Evolutionary conservation across 1,140 invertebrate genomes (phyloP).

Genomic region (Oedothorax gibbosus): DNA sequence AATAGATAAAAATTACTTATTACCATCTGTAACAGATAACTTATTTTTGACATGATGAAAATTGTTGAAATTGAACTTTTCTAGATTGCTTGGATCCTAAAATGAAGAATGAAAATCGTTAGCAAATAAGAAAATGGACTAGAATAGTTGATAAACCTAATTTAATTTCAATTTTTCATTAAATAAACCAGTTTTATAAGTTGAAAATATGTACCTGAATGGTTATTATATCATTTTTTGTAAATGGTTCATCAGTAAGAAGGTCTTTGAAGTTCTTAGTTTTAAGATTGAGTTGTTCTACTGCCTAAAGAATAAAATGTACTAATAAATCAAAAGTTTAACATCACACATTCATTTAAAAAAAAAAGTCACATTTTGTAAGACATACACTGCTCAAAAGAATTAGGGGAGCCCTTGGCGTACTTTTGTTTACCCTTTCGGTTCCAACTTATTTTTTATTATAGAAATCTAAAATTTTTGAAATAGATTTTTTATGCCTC

Average conservation of each 20-base stretch:
- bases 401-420: too few relatives aligned
- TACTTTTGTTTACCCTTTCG: too few relatives aligned
- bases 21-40: slow-evolving; percentile 40
- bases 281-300: slow-evolving; percentile 97
- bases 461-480: too few relatives aligned
- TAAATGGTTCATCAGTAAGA: slow-evolving; percentile 89
- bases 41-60: slow-evolving; percentile 97
- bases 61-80: slow-evolving; percentile 94
- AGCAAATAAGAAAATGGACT: neutral
- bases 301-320: slow-evolving; percentile 74
- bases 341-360: too few relatives aligned
- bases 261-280: slow-evolving; percentile 94
- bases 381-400: too few relatives aligned
- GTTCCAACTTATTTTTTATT: too few relatives aligned
- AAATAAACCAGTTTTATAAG: neutral
- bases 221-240: slow-evolving; percentile 91
- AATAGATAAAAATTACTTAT: neutral
- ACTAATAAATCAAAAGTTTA: too few relatives aligned
- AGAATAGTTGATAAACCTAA: neutral
- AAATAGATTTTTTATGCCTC: too few relatives aligned
- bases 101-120: slow-evolving; percentile 13
- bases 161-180: neutral
- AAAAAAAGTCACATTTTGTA: too few relatives aligned
- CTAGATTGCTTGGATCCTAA: slow-evolving; percentile 85
- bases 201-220: slow-evolving; percentile 75